Percentiles rank a stretch among this genome's conserved stretches.
These are phyloP conservation scores for Masticophis lateralis DNA, from an alignment of 2,797 vertebrate species.

Conservation along the genomic window DNA sequence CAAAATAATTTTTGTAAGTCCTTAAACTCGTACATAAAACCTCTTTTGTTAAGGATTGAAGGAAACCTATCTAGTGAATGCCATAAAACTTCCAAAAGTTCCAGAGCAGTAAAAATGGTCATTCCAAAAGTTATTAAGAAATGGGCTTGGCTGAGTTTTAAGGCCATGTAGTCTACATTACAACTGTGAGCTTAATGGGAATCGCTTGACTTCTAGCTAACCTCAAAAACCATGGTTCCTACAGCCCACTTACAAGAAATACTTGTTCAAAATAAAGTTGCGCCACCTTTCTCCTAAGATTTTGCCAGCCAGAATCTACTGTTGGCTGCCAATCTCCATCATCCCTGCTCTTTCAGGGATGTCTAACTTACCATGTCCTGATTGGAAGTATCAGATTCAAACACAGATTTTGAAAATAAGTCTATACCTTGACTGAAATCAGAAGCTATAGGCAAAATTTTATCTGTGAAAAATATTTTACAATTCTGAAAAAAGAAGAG, in stretches of 20 bases:
- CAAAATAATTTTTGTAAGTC: no score
- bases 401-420: neutral
- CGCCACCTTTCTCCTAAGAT: neutral
- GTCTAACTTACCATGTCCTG: neutral
- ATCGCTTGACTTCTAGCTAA: neutral
- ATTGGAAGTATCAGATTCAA: neutral
- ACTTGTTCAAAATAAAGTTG: neutral
- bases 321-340: neutral
- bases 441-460: neutral
- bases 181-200: neutral
- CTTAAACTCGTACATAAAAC: neutral
- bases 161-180: neutral
- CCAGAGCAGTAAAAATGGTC: neutral
- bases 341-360: neutral
- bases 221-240: neutral
- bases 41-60: neutral
- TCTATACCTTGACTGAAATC: neutral
- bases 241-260: neutral
- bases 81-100: neutral
- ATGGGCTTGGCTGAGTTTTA: neutral
- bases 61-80: neutral
- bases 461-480: neutral
- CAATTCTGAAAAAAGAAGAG: neutral
- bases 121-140: neutral
- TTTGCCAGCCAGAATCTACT: neutral